Conservation (phyloP, 53 echinoderm and acorn worm genomes). For the Hippasteria phrygiana region DNA sequence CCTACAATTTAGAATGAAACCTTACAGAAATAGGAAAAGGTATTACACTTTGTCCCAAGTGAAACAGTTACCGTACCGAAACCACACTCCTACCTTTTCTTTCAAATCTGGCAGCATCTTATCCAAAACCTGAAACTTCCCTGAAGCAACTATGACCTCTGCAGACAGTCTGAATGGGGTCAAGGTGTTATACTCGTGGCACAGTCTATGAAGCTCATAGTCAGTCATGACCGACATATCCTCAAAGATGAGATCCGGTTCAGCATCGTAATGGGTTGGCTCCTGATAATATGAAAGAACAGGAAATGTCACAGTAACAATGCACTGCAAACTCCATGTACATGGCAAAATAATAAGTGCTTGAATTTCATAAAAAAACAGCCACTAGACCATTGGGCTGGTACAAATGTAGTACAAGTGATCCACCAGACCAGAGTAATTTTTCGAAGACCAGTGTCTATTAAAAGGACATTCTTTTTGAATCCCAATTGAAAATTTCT, state of each 20-base stretch:
- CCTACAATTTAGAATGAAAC: too few relatives aligned
- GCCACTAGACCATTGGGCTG: too few relatives aligned
- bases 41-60: not conserved
- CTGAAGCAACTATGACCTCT: slow-evolving; percentile 72
- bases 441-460: too few relatives aligned
- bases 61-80: not conserved
- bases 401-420: too few relatives aligned
- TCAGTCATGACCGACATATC: slow-evolving; percentile 97
- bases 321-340: not conserved
- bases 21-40: too few relatives aligned
- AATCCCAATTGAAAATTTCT: too few relatives aligned
- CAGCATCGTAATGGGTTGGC: slow-evolving; percentile 90
- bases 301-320: not conserved
- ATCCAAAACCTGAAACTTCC: slow-evolving; percentile 88
- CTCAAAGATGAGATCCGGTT: slow-evolving; percentile 87
- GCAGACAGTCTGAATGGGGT: slow-evolving; percentile 69
- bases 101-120: slow-evolving; percentile 82
- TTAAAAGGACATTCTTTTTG: too few relatives aligned
- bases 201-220: slow-evolving; percentile 90
- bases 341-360: not conserved
- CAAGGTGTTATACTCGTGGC: slow-evolving; percentile 73
- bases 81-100: slow-evolving; percentile 61
- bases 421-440: too few relatives aligned
- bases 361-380: too few relatives aligned
- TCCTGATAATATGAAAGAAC: slow-evolving; percentile 64